Conservation (phyloP, 2,888 invertebrate species). For the Rotaria socialis region DNA sequence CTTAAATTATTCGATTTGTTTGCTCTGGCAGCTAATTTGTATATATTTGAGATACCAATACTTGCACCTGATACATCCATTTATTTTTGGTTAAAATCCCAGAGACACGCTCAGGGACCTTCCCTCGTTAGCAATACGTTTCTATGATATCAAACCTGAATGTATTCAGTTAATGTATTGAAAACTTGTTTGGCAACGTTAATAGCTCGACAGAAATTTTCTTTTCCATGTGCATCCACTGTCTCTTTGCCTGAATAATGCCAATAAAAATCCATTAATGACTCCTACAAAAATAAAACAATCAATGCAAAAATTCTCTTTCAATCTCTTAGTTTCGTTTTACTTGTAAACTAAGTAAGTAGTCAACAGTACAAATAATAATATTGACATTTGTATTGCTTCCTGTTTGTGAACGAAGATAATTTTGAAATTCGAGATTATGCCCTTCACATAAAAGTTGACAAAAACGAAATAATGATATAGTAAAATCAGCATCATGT, state of each 20-base stretch:
- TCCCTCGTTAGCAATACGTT: too few species aligned
- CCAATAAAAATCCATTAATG: slow-evolving; percentile 88
- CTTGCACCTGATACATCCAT: too few species aligned
- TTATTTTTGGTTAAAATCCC: too few species aligned
- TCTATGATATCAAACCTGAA: slow-evolving; percentile 55
- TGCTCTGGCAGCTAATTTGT: too few species aligned
- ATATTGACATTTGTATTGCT: slow-evolving; percentile 99
- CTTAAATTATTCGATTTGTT: too few species aligned
- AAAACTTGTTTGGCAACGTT: slow-evolving; percentile 94
- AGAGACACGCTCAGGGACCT: too few species aligned
- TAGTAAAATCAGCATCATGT: slow-evolving; percentile 98
- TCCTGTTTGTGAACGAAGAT: slow-evolving; percentile 93
- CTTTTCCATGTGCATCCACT: slow-evolving; percentile 91
- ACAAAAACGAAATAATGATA: slow-evolving; percentile 93
- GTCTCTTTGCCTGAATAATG: slow-evolving; percentile 97
- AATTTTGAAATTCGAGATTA: slow-evolving; percentile 99
- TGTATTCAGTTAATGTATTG: slow-evolving; percentile 88
- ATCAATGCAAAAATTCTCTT: too few species aligned
- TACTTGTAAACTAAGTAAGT: slow-evolving; percentile 78
- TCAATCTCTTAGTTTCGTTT: not conserved
- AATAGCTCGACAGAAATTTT: slow-evolving; percentile 96
- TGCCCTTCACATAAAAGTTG: slow-evolving; percentile 99
- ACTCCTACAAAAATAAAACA: slow-evolving; percentile 51
- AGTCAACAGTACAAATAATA: slow-evolving; percentile 98
- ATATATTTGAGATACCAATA: too few species aligned